These are phyloP conservation scores for Turritopsis rubra DNA, from an alignment of 30 jellyfish, hydroid and myxozoan genomes.

Conservation along the genomic window DNA sequence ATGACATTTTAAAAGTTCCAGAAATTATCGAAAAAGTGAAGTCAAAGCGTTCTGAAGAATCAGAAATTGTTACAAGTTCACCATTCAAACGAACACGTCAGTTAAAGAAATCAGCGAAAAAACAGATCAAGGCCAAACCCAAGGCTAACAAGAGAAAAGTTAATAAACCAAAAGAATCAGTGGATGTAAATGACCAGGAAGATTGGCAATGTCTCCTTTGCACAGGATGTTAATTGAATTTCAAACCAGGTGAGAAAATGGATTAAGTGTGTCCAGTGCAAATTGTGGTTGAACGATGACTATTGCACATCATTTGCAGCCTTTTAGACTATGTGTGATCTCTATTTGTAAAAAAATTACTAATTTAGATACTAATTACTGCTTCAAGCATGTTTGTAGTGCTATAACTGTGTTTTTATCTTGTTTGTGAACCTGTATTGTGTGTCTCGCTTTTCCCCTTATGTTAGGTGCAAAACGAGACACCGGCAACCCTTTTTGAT, in stretches of 20 bases:
- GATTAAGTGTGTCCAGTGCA: slow-evolving; percentile 11
- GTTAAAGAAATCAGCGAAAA: background rate
- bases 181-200: background rate
- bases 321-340: background rate
- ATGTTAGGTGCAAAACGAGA: slow-evolving; percentile 3
- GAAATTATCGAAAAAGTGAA: slow-evolving; percentile 8
- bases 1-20: slow-evolving; percentile 24
- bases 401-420: background rate
- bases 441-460: background rate
- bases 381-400: background rate
- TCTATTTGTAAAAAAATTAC: background rate
- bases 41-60: slow-evolving; percentile 13
- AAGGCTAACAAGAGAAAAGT: background rate
- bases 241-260: slow-evolving; percentile 11
- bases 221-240: background rate
- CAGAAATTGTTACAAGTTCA: slow-evolving; percentile 14
- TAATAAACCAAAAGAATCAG: background rate
- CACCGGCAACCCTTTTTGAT: background rate
- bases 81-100: background rate
- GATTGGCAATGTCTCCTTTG: background rate
- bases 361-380: background rate
- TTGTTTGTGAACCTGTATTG: background rate
- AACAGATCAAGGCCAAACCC: background rate
- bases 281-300: slow-evolving; percentile 13
- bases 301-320: slow-evolving; percentile 16